Evolutionary conservation across 2,888 invertebrate genomes (phyloP).

Genomic region (Sinopyrophorus schimmeli): DNA sequence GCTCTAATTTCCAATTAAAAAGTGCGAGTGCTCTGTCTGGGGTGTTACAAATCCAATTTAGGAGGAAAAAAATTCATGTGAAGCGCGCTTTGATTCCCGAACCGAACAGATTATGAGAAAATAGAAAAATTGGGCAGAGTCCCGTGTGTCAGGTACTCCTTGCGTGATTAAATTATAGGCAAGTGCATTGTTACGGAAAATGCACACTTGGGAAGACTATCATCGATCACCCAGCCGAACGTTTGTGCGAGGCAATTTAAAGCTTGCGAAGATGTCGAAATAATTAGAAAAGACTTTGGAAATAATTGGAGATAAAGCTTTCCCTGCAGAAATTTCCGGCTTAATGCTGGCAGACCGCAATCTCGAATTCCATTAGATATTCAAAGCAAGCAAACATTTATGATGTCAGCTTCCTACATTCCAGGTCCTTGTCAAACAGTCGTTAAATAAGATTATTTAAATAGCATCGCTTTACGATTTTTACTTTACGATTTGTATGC

Average conservation of each 20-base stretch:
- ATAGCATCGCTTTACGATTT: conserved; percentile 25
- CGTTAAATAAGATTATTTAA: conserved; percentile 21
- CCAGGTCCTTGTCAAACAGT: conserved; percentile 16
- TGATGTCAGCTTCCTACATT: conserved; percentile 23
- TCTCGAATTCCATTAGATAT: conserved; percentile 4
- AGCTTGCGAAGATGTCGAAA: background rate
- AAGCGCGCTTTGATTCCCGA: conserved; percentile 38
- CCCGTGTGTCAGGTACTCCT: conserved; percentile 40
- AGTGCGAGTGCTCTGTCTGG: too few species aligned
- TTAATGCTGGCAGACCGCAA: conserved; percentile 6
- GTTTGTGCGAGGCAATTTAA: conserved; percentile 9
- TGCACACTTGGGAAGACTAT: conserved; percentile 43
- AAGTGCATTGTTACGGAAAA: conserved; percentile 45
- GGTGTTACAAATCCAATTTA: too few species aligned
- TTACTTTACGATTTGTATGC: conserved; percentile 26
- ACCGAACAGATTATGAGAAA: conserved; percentile 31
- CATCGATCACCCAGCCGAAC: conserved; percentile 39
- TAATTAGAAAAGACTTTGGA: background rate
- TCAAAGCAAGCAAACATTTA: conserved; percentile 12
- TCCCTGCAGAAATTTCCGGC: background rate
- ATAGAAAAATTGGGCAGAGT: conserved; percentile 35
- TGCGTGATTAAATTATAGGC: conserved; percentile 46
- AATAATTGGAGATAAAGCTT: background rate
- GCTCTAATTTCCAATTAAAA: too few species aligned
- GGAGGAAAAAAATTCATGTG: too few species aligned